Evolutionary conservation across 2,113 vertebrate genomes (phyloP), one percentile per base, ranked within the genome.

Genomic region (Seriola aureovittata): DNA sequence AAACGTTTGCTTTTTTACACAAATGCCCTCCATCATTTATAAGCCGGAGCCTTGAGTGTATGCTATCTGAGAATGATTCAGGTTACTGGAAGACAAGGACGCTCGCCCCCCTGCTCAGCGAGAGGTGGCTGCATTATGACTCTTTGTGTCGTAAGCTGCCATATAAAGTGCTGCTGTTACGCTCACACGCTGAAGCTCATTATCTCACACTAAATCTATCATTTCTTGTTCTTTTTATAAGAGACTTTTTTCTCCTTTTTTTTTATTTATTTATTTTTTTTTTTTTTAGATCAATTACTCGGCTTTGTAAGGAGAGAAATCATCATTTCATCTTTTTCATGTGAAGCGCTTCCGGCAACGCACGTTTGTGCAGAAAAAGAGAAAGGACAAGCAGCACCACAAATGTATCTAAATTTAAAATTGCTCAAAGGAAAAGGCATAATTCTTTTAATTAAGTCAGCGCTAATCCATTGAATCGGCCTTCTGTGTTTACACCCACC

Each of bases 381-480:
- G 68, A 59, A 84, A 81, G 64, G 70, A 76, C 57, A 78, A 74
- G 34, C 87, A 83, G 85, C 81, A 87, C 83, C 82, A 81, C 67
- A 77, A 76, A 87, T 66, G 55, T 78, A 73, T 88, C 89, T 93
- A 91, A 87, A 93, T 91, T 91, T 93, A 92, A 92, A 86, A 89
- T 71, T 72, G 82, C 93, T 94, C 86, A 90, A 75, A 93, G 8
- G 62, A 80, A 87, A 86, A 82, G 78, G 64, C 85, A 72, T 87
- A 92, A 89, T 93, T 92, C 78, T 86, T 92, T 90, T 93, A 93
- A 94, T 94, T 93, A 93, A 88, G 82, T 70, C 84, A 12, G 64
- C 74, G 66, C 58, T 86, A 75, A 90, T 91, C 78, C 70, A 60
- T 69, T 1, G 46, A 40, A 82, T 76, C 40, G 73, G 54, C 58